phyloP scores from a whole-genome alignment of 2,888 invertebrate genomes.

The Lycocerus yunnanus region DNA sequence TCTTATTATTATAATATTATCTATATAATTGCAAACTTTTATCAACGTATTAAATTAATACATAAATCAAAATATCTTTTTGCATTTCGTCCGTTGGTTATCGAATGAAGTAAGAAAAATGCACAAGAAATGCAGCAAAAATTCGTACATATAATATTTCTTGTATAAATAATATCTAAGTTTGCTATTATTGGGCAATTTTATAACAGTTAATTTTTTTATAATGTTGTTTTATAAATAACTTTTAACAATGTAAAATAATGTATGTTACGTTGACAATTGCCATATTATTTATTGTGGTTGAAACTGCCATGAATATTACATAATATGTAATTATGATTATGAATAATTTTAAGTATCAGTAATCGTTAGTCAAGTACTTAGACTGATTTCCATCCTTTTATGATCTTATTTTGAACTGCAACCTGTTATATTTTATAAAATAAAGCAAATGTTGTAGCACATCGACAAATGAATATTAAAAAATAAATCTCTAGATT shows the following conservation, averaged over 20 bases:
- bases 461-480: slow-evolving; percentile 52
- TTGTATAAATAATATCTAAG: background rate
- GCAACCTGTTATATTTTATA: slow-evolving; percentile 50
- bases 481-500: slow-evolving; percentile 49
- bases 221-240: background rate
- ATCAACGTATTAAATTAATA: background rate
- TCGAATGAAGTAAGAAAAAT: background rate
- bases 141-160: background rate
- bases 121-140: background rate
- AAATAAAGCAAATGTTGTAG: slow-evolving; percentile 54
- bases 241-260: background rate
- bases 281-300: background rate
- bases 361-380: slow-evolving; percentile 20
- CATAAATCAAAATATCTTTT: background rate
- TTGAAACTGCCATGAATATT: background rate
- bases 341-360: background rate
- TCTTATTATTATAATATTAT: background rate
- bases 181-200: background rate
- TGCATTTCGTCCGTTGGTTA: background rate
- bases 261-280: background rate
- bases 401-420: slow-evolving; percentile 39
- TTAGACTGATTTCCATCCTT: slow-evolving; percentile 41
- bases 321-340: background rate
- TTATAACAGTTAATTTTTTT: background rate
- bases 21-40: background rate